Evolutionary conservation across 2,797 vertebrate genomes (phyloP).

Genomic region (Spatula clypeata): DNA sequence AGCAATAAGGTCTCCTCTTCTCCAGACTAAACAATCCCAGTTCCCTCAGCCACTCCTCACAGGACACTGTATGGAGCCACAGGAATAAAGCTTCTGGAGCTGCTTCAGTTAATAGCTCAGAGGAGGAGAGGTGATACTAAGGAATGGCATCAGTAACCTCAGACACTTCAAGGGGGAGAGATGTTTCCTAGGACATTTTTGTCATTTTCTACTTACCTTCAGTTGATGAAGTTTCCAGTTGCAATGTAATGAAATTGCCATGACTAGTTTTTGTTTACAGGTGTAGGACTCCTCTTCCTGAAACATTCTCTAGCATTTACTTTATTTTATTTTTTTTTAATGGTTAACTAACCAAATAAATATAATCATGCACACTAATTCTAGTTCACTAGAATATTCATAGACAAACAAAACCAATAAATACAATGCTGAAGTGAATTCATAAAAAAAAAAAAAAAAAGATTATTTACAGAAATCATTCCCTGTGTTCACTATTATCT

Average conservation of each 20-base stretch:
- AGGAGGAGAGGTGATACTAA: neutral
- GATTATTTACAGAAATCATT: neutral
- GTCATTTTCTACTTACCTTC: neutral
- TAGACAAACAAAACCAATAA: neutral
- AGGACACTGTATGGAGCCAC: no score
- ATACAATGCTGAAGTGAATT: neutral
- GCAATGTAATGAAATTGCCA: neutral
- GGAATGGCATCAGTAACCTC: neutral
- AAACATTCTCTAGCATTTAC: neutral
- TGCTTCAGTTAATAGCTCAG: neutral
- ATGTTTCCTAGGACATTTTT: neutral
- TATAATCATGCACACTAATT: neutral
- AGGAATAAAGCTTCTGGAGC: neutral
- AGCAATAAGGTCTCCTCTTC: no score
- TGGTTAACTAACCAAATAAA: neutral
- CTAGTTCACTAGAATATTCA: neutral
- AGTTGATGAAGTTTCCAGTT: neutral
- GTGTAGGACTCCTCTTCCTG: neutral
- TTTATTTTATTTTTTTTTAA: neutral
- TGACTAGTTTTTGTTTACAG: neutral
- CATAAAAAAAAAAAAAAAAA: neutral
- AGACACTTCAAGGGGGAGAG: neutral
- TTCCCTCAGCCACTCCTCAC: no score
- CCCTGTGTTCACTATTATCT: neutral
- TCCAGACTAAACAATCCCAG: no score